phyloP scores from a whole-genome alignment of 2,797 vertebrate genomes.

The Onychomys torridus region DNA sequence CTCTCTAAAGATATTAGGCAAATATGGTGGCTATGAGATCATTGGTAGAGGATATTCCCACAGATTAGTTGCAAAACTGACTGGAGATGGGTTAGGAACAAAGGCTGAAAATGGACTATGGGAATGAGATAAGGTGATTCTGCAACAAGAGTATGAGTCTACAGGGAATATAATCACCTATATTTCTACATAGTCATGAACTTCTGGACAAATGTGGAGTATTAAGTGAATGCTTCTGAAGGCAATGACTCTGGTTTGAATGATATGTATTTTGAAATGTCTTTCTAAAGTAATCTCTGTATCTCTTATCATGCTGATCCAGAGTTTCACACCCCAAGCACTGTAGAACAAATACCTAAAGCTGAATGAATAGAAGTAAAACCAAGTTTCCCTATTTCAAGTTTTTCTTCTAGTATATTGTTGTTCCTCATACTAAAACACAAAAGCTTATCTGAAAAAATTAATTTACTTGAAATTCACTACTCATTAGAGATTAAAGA shows the following conservation, averaged over 20 bases:
- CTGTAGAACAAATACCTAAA: neutral
- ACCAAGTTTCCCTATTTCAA: neutral
- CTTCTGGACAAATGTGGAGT: neutral
- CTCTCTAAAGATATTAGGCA: too few species aligned
- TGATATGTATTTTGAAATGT: neutral
- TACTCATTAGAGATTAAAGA: neutral
- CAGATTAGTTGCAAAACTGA: too few species aligned
- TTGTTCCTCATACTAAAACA: neutral
- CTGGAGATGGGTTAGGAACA: too few species aligned
- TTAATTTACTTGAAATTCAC: neutral
- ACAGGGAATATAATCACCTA: neutral
- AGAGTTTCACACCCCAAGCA: neutral
- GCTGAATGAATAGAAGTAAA: slow-evolving; percentile 20
- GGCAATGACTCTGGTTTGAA: neutral
- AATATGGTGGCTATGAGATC: too few species aligned
- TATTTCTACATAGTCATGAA: neutral
- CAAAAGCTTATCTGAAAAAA: neutral
- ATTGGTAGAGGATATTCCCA: too few species aligned
- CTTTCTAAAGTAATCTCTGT: neutral
- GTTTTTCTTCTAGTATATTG: neutral
- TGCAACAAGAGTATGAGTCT: too few species aligned
- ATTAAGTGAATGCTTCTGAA: neutral
- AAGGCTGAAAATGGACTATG: too few species aligned
- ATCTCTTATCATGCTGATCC: neutral
- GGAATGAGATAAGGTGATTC: too few species aligned